Percentiles rank a stretch among this genome's conserved stretches.
Evolutionary conservation across 2,113 vertebrate species (phyloP).

Genomic region (Addax nasomaculatus): DNA sequence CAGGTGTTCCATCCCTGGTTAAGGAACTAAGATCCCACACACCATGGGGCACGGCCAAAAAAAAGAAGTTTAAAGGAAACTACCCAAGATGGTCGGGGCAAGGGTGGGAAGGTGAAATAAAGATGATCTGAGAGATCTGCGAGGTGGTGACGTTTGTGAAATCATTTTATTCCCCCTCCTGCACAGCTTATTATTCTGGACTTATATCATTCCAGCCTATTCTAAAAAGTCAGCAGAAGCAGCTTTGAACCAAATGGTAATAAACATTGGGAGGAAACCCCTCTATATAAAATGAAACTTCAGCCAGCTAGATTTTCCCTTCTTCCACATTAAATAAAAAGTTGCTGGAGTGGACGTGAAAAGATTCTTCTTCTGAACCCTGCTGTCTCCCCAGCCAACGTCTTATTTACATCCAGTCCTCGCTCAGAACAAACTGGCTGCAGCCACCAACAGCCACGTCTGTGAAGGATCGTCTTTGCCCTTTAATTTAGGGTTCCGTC

Average conservation of each 20-base stretch:
- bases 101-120: not conserved
- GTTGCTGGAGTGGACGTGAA: not conserved
- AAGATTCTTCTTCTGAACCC: not conserved
- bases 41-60: not conserved
- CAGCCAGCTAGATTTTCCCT: not conserved
- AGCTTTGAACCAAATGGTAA: not conserved
- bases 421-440: not conserved
- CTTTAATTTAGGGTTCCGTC: slow-evolving; percentile 33
- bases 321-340: not conserved
- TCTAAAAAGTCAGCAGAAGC: not conserved
- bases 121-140: not conserved
- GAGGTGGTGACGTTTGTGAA: not conserved
- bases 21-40: not conserved
- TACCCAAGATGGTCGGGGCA: not conserved
- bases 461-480: not conserved
- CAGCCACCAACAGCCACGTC: not conserved
- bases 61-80: not conserved
- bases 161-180: not conserved
- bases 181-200: not conserved
- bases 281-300: not conserved
- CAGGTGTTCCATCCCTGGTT: not conserved
- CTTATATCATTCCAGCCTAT: not conserved
- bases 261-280: not conserved
- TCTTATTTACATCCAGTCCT: not conserved
- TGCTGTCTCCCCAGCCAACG: not conserved